Conservation (phyloP, 2,797 vertebrate species). For the Tokudaia tokunoshimensis region DNA sequence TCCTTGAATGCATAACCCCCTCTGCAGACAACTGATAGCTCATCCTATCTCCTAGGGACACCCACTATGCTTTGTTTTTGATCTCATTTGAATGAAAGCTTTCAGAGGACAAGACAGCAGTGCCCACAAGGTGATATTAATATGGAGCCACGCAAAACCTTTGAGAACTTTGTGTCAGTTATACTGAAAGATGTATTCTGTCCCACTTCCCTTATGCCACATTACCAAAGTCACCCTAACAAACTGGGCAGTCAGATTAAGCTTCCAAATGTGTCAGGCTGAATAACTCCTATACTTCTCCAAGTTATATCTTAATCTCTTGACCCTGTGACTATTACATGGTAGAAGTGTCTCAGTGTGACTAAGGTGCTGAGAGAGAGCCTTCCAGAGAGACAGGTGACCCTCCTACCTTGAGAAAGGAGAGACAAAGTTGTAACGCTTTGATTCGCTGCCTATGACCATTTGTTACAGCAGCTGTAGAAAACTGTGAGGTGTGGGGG, state of each 20-base stretch:
- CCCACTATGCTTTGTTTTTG: not conserved
- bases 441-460: not conserved
- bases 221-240: not conserved
- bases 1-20: not conserved
- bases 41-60: not conserved
- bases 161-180: not conserved
- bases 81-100: conserved; percentile 39
- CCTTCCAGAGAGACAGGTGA: not conserved
- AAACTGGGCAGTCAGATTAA: not conserved
- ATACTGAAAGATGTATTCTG: conserved; percentile 2
- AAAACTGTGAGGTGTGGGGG: not conserved
- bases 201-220: not conserved
- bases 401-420: not conserved
- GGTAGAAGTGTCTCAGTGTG: not conserved
- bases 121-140: not conserved
- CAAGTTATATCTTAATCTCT: not conserved
- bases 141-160: not conserved
- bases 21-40: not conserved
- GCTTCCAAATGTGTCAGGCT: not conserved
- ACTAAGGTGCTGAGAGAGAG: not conserved
- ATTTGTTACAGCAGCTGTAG: not conserved
- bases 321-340: not conserved
- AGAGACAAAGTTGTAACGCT: not conserved
- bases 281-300: not conserved
- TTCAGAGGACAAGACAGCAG: not conserved